These are phyloP conservation scores for Lasioglossum zephyrum DNA, from an alignment of 2,888 invertebrate species.

Conservation along the genomic window DNA sequence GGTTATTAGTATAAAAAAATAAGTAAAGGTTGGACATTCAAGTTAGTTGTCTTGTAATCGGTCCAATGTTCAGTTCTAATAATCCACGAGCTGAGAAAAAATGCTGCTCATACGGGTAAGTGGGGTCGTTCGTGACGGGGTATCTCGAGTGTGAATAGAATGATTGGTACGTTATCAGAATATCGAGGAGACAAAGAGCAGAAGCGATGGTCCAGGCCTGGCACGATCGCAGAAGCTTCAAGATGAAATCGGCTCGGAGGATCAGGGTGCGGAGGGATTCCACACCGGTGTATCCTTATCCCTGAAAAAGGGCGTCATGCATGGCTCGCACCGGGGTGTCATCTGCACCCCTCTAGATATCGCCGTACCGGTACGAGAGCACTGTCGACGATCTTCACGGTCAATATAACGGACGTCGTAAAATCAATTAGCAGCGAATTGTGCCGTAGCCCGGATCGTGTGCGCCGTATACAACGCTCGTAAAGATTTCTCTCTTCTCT, in stretches of 20 bases:
- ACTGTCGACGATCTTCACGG: slow-evolving; percentile 76
- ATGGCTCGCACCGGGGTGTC: slow-evolving; percentile 75
- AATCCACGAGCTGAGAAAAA: neutral
- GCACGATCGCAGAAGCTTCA: neutral
- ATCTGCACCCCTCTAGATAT: slow-evolving; percentile 70
- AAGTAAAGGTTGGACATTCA: too few relatives aligned
- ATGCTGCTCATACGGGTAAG: neutral
- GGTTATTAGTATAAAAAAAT: too few relatives aligned
- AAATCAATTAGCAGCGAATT: slow-evolving; percentile 81
- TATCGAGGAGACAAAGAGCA: slow-evolving; percentile 44
- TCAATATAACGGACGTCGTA: slow-evolving; percentile 79
- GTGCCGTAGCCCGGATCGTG: slow-evolving; percentile 68
- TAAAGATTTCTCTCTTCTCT: slow-evolving; percentile 37
- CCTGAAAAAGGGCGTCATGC: slow-evolving; percentile 79
- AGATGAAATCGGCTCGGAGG: slow-evolving; percentile 42
- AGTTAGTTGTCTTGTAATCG: too few relatives aligned
- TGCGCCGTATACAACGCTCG: slow-evolving; percentile 35
- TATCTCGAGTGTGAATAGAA: neutral
- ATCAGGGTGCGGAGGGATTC: slow-evolving; percentile 49
- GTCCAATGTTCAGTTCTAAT: neutral
- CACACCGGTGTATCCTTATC: slow-evolving; percentile 49
- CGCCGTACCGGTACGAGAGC: slow-evolving; percentile 4
- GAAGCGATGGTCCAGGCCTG: neutral
- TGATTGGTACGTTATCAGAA: slow-evolving; percentile 30
- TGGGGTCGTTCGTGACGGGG: neutral